Percentiles rank a stretch among this genome's conserved stretches.
phyloP scores from a whole-genome alignment of 1,140 invertebrate species.

The Brachionus calyciflorus region DNA sequence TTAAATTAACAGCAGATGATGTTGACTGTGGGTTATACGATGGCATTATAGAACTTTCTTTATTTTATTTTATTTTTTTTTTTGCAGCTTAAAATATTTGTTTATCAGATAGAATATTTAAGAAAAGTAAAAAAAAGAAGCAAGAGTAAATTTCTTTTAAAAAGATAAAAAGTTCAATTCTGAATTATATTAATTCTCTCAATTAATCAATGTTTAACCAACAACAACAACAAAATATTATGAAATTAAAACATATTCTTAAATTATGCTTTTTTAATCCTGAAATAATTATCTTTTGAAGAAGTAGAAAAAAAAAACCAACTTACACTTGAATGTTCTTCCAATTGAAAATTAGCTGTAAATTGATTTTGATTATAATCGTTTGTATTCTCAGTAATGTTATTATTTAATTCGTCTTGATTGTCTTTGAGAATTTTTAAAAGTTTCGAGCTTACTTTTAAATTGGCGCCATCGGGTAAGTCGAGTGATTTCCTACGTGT shows the following conservation, averaged over 20 bases:
- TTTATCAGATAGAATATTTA: too few relatives aligned
- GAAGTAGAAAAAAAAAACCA: neutral
- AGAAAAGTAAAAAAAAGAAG: too few relatives aligned
- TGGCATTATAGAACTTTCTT: neutral
- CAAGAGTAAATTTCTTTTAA: too few relatives aligned
- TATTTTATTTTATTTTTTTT: neutral
- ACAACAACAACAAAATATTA: too few relatives aligned
- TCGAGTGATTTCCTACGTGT: constrained; percentile 26
- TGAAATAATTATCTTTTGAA: neutral
- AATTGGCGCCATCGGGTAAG: neutral
- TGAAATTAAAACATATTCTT: neutral
- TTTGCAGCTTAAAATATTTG: neutral
- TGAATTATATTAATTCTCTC: too few relatives aligned
- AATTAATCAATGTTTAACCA: too few relatives aligned
- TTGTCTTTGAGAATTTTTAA: constrained; percentile 42
- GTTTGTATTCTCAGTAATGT: neutral
- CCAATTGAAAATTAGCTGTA: neutral
- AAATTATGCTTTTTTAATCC: neutral
- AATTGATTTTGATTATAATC: neutral
- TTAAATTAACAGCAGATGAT: neutral
- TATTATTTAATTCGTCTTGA: constrained; percentile 1
- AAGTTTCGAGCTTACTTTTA: constrained; percentile 14
- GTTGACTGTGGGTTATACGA: neutral
- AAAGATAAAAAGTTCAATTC: too few relatives aligned
- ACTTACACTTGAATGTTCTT: constrained; percentile 1